phyloP scores from a whole-genome alignment of 2,797 vertebrate genomes.

The Syndactyla subalaris region DNA sequence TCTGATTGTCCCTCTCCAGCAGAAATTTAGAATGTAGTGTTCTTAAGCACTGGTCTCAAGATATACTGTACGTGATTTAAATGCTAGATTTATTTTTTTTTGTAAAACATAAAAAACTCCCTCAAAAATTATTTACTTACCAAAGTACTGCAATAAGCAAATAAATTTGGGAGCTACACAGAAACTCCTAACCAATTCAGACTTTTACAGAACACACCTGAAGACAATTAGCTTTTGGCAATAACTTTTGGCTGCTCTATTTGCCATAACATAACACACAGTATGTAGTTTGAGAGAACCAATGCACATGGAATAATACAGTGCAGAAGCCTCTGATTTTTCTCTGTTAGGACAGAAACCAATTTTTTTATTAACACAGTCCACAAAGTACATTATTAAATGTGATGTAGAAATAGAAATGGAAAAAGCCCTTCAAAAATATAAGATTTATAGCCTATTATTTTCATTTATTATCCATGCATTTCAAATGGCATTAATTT shows the following conservation, averaged over 20 bases:
- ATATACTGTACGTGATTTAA: background rate
- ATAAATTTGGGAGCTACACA: background rate
- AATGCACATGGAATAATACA: background rate
- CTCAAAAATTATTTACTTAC: background rate
- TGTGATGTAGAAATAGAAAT: background rate
- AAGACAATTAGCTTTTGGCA: background rate
- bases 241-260: background rate
- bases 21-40: background rate
- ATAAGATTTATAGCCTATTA: background rate
- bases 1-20: background rate
- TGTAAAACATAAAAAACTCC: background rate
- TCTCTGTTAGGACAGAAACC: background rate
- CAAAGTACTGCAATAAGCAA: background rate
- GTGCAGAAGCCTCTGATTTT: background rate
- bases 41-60: background rate
- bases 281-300: background rate
- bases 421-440: background rate
- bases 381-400: background rate
- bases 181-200: background rate
- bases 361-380: background rate
- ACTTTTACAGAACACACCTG: background rate
- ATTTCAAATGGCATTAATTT: background rate
- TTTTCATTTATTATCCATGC: background rate
- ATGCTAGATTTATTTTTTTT: background rate
- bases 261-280: background rate